Evolutionary conservation across 2,888 invertebrate genomes (phyloP), one percentile per base, ranked within the genome.

Genomic region (Branchipolynoe longqiensis): DNA sequence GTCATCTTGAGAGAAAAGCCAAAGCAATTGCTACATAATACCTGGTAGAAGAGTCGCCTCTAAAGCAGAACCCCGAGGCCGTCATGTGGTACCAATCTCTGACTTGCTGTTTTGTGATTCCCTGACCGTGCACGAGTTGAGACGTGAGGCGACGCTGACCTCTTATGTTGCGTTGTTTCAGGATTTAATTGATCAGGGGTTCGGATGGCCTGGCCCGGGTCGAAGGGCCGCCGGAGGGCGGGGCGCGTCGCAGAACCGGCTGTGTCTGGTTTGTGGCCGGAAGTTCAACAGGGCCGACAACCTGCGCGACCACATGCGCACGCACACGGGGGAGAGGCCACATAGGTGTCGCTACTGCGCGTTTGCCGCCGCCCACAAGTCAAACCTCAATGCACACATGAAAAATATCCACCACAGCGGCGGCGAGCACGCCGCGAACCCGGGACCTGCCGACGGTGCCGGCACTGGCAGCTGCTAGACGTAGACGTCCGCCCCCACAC

Each of bases 321-420:
- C 69, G 33, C 69, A 69, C 69, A 69, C 62, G 8, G 62, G 62
- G 8, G 62, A 62, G n/a, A 40, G 28, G n/a, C 74, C 74, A 6
- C 40, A 74, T 28, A 40, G 25, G n/a, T 74, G 74, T 74, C 74
- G 8, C 25, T 22, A 12, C 22, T 74, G 74, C 48, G 8, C 74
- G 4, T 74, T 40, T 25, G 74, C 74, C 8, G 48, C 74, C 41
- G 28, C 74, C 12, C 40, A 74, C 74, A 41, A 38, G 48, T 74
- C 74, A 8, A 74, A 74, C 48, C 74, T 74, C 12, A 74, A 74
- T 41, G 48, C 41, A 1, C 74, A 74, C 40, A 4, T 74, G 6
- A 74, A 40, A 25, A 74, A 74, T 4, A n/a, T 4, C 14, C 58
- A 58, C n/a, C 58, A 18, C n/a, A 25, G 58, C 14, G n/a, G n/a